phyloP scores from a whole-genome alignment of 1,140 invertebrate species.

The Trichoplusia ni region DNA sequence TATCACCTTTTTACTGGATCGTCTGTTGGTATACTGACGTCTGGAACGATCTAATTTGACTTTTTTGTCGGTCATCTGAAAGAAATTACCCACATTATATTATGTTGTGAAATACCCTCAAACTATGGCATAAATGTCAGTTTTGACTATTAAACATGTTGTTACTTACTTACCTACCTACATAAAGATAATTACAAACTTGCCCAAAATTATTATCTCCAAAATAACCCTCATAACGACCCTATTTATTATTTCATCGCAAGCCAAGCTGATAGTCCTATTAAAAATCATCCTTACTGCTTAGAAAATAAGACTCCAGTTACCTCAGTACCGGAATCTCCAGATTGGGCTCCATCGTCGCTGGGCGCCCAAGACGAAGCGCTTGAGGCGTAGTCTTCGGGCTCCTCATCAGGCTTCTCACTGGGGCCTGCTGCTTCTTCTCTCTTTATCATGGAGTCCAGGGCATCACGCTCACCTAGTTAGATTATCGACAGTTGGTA shows the following conservation, averaged over 20 bases:
- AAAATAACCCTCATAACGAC: too few relatives aligned
- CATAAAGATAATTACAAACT: too few relatives aligned
- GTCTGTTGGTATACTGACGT: constrained; percentile 47
- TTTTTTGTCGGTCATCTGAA: constrained; percentile 37
- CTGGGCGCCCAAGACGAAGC: constrained; percentile 57
- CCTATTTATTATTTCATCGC: too few relatives aligned
- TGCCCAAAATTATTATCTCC: too few relatives aligned
- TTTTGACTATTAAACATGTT: too few relatives aligned
- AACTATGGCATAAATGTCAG: too few relatives aligned
- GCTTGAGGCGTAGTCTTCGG: constrained; percentile 51
- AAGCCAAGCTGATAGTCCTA: too few relatives aligned
- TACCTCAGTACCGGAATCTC: constrained; percentile 40
- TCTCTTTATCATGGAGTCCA: constrained; percentile 22
- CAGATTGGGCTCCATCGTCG: constrained; percentile 42
- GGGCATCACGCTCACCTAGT: constrained; percentile 30
- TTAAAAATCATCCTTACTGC: too few relatives aligned
- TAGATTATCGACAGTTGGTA: too few relatives aligned
- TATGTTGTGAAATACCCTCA: neutral
- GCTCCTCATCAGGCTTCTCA: constrained; percentile 33
- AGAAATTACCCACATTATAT: neutral
- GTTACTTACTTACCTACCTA: too few relatives aligned
- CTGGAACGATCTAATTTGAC: constrained; percentile 37
- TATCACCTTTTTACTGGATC: constrained; percentile 41
- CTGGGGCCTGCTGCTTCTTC: constrained; percentile 22
- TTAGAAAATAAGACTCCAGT: too few relatives aligned